These are phyloP conservation scores for Thera britannica DNA, from an alignment of 2,888 invertebrate species.

Conservation along the genomic window DNA sequence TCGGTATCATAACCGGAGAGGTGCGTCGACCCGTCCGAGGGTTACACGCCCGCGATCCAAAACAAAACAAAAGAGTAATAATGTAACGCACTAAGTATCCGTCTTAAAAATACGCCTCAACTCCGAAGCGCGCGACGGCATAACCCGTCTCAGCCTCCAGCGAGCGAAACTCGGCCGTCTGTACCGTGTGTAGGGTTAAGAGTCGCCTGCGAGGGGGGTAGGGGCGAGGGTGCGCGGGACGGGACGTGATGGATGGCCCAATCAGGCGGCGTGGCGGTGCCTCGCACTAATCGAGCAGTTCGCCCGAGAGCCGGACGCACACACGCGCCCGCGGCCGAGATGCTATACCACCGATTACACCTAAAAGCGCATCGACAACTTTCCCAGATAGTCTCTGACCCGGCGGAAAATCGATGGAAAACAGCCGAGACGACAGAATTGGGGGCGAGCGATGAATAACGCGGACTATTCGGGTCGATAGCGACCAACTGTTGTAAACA, in stretches of 20 bases:
- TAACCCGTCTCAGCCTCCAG: slow-evolving; percentile 58
- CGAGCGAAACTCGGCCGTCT: slow-evolving; percentile 46
- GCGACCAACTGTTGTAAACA: slow-evolving; percentile 82
- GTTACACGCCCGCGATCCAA: slow-evolving; percentile 70
- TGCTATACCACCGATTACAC: slow-evolving; percentile 57
- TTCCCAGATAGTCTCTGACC: slow-evolving; percentile 58
- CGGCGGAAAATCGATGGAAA: slow-evolving; percentile 76
- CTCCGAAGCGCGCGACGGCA: slow-evolving; percentile 75
- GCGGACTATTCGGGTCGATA: slow-evolving; percentile 77
- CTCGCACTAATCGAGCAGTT: slow-evolving; percentile 81
- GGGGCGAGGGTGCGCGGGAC: slow-evolving; percentile 67
- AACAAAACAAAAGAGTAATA: slow-evolving; percentile 80
- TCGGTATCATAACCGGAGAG: slow-evolving; percentile 79
- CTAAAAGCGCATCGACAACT: slow-evolving; percentile 70
- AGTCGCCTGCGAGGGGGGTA: slow-evolving; percentile 57
- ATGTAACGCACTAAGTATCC: slow-evolving; percentile 83
- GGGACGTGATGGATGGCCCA: slow-evolving; percentile 84
- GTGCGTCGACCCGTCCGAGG: slow-evolving; percentile 79
- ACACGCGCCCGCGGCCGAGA: slow-evolving; percentile 56
- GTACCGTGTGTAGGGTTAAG: slow-evolving; percentile 49
- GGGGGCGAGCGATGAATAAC: slow-evolving; percentile 69
- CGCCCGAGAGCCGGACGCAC: slow-evolving; percentile 73
- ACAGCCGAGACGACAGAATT: slow-evolving; percentile 65
- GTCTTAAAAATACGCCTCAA: slow-evolving; percentile 82
- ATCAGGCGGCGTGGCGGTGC: slow-evolving; percentile 81